Evolutionary conservation across 2,888 invertebrate species (phyloP).

Genomic region (Petrolisthes cinctipes): DNA sequence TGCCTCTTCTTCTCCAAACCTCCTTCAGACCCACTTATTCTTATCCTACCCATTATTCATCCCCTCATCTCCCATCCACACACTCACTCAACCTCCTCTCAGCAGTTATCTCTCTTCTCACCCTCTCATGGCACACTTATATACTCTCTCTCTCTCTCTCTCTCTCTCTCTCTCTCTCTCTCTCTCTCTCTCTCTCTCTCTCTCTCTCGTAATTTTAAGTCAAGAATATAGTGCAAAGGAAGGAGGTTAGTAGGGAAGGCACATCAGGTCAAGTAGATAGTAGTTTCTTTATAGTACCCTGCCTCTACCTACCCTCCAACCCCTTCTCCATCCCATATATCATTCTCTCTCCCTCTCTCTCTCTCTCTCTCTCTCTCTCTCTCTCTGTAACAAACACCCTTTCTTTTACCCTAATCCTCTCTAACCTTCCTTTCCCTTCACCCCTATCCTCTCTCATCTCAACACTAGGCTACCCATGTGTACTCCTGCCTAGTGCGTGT

Average conservation of each 20-base stretch:
- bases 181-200: slow-evolving; percentile 2
- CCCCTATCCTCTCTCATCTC: background rate
- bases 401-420: background rate
- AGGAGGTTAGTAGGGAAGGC: too few species aligned
- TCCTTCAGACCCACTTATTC: slow-evolving; percentile 1
- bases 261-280: too few species aligned
- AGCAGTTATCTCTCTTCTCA: background rate
- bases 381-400: background rate
- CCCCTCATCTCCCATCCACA: background rate
- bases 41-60: background rate
- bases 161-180: background rate
- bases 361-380: background rate
- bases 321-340: too few species aligned
- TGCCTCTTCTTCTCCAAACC: background rate
- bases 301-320: too few species aligned
- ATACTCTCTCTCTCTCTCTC: background rate
- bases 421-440: background rate
- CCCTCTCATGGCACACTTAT: background rate
- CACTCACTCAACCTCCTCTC: background rate
- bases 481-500: background rate
- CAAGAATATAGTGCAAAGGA: too few species aligned
- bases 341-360: background rate
- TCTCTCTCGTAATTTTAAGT: background rate
- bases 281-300: too few species aligned
- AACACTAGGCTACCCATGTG: background rate